phyloP scores from a whole-genome alignment of 2,888 invertebrate species.

The Ormyrus rosae region DNA sequence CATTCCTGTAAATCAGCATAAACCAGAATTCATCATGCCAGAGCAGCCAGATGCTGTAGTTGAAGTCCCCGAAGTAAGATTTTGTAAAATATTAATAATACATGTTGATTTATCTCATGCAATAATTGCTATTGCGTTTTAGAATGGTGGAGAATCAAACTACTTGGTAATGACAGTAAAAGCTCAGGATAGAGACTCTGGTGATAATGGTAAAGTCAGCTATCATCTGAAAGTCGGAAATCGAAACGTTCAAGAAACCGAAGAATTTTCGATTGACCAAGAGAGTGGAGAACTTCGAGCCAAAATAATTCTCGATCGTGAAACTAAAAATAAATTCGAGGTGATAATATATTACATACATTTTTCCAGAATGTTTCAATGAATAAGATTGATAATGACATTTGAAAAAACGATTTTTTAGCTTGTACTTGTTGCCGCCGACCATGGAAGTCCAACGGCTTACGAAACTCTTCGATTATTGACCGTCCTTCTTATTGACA shows the following conservation, averaged over 20 bases:
- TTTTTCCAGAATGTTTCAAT: no score
- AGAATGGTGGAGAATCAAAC: constrained; percentile 86
- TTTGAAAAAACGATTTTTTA: constrained; percentile 70
- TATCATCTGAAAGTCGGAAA: constrained; percentile 89
- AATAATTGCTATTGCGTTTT: constrained; percentile 59
- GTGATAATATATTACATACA: constrained; percentile 67
- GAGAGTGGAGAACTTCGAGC: constrained; percentile 89
- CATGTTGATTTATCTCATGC: background rate
- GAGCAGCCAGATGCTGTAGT: constrained; percentile 85
- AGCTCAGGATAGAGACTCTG: constrained; percentile 88
- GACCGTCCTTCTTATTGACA: constrained; percentile 86
- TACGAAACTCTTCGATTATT: constrained; percentile 87
- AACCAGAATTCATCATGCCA: constrained; percentile 88
- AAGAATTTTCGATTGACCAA: constrained; percentile 87
- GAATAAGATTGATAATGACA: no score
- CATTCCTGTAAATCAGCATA: constrained; percentile 87
- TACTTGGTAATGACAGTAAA: constrained; percentile 88
- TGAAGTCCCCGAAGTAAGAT: constrained; percentile 86
- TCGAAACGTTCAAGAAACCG: constrained; percentile 86
- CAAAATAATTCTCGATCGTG: constrained; percentile 87
- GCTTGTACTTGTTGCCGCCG: constrained; percentile 88
- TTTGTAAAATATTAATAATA: background rate
- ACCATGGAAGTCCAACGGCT: constrained; percentile 88
- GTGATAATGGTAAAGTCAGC: constrained; percentile 89
- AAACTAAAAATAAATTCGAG: constrained; percentile 82